A percentile compares a stretch with the other conserved stretches of the same genome.
Evolutionary conservation across 1,140 invertebrate genomes (phyloP).

Genomic region (Drosophila burlai): DNA sequence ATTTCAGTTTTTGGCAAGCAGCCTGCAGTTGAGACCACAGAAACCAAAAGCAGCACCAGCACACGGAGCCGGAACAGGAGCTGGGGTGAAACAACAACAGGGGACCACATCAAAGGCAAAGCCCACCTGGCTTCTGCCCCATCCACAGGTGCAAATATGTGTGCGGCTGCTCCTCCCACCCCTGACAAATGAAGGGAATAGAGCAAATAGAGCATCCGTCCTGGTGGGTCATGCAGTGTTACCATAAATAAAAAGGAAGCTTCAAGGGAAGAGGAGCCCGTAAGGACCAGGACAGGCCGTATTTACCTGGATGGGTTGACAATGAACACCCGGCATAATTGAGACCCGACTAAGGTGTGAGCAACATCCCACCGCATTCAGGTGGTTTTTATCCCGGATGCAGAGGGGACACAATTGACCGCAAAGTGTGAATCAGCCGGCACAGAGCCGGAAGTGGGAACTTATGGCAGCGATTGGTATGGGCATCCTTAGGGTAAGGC

Average conservation of each 20-base stretch:
- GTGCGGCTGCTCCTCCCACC: constrained; percentile 15
- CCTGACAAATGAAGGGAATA: constrained; percentile 50
- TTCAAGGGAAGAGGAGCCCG: constrained; percentile 7
- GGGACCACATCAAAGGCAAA: constrained; percentile 67
- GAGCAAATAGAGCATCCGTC: constrained; percentile 23
- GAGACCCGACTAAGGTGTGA: constrained; percentile 28
- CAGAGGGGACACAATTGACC: constrained; percentile 20
- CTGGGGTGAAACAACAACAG: constrained; percentile 45
- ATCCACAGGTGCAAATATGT: constrained; percentile 61
- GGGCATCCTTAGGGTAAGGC: not conserved
- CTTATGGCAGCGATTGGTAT: not conserved
- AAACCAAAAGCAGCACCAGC: constrained; percentile 20
- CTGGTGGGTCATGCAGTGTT: not conserved
- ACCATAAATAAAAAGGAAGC: constrained; percentile 61
- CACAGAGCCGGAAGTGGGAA: not conserved
- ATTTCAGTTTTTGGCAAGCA: constrained; percentile 47
- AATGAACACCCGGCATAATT: constrained; percentile 57
- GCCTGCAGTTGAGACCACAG: constrained; percentile 58
- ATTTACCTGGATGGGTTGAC: constrained; percentile 35
- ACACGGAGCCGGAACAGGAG: not conserved
- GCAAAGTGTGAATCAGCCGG: constrained; percentile 20
- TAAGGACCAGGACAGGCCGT: constrained; percentile 25
- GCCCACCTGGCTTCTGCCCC: constrained; percentile 10
- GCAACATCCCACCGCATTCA: constrained; percentile 16
- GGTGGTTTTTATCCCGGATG: constrained; percentile 14